Evolutionary conservation across 2,888 invertebrate genomes (phyloP), one percentile per base, ranked within the genome.

Genomic region (Heliconius charithonia): DNA sequence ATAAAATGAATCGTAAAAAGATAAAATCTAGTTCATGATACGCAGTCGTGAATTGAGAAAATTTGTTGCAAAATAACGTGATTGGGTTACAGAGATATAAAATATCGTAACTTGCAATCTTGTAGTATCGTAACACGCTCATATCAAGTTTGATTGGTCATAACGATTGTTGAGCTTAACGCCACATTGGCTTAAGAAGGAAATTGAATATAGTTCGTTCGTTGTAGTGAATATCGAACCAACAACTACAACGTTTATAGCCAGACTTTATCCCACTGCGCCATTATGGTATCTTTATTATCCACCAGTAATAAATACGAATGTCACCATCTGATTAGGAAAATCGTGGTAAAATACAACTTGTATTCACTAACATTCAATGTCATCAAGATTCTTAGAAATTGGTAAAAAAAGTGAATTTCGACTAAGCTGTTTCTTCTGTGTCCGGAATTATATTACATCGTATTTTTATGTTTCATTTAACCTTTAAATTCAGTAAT

Each of bases 11-110:
- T 59, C 32, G 32, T 72, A 32, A 59, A 59, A 27, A 51, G 13
- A 29, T 59, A 37, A 59, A 59, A 72, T 59, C 32, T 72, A 72
- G 72, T 16, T 59, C 72, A 59, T 10, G 13, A 72, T n/a, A 59
- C 9, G 16, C 59, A 59, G 25, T 25, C n/a, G 45, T 9, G 25
- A 6, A 9, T 41, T 69, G 16, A 25, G 67, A 13, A 37, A 4
- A 37, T 22, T 22, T 66, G n/a, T 67, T 67, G 67, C 67, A 37
- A 67, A 67, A 67, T 37, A 67, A 32, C 32, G 4, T 66, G n/a
- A 12, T 37, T 37, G 32, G 32, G 2, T 66, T 37, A 37, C 37
- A 66, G 12, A 66, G 37, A 66, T 37, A 66, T 66, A 66, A 37
- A 4, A 37, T 66, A 66, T 37, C 32, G n/a, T 37, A 66, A 22